phyloP scores from a whole-genome alignment of 2,888 invertebrate species.

The Heliconius ethilla region DNA sequence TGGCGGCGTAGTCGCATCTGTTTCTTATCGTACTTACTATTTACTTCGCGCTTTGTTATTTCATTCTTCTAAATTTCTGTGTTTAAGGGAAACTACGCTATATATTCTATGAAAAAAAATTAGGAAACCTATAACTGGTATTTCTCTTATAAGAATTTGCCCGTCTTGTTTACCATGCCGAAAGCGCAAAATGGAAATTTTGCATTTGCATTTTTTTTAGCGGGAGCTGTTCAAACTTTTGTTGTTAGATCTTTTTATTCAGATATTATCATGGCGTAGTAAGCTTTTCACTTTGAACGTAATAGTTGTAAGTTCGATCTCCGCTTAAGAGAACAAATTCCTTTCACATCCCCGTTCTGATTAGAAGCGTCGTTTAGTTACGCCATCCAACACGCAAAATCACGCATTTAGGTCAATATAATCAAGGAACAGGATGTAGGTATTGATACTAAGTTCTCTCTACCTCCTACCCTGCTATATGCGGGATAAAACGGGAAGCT shows the following conservation, averaged over 20 bases:
- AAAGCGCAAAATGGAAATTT: background rate
- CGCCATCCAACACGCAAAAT: no score
- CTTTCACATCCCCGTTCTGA: background rate
- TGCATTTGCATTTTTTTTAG: no score
- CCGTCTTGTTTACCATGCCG: background rate
- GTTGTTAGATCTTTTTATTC: no score
- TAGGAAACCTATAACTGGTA: background rate
- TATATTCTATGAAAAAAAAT: background rate
- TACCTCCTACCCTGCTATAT: background rate
- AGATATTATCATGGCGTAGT: no score
- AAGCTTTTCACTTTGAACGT: no score
- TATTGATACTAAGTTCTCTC: no score
- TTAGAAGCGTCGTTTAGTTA: no score
- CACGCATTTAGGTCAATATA: background rate
- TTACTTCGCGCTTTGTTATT: slow-evolving; percentile 9
- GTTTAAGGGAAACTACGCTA: no score
- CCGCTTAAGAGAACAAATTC: background rate
- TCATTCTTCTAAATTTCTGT: background rate
- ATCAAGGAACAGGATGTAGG: background rate
- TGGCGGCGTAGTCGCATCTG: slow-evolving; percentile 21
- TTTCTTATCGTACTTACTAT: background rate
- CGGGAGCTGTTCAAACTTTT: no score
- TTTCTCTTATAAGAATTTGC: background rate
- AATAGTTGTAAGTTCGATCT: background rate
- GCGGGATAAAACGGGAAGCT: background rate